These are phyloP conservation scores for Enteromius anoplus DNA, from an alignment of 2,797 vertebrate species.

Conservation along the genomic window DNA sequence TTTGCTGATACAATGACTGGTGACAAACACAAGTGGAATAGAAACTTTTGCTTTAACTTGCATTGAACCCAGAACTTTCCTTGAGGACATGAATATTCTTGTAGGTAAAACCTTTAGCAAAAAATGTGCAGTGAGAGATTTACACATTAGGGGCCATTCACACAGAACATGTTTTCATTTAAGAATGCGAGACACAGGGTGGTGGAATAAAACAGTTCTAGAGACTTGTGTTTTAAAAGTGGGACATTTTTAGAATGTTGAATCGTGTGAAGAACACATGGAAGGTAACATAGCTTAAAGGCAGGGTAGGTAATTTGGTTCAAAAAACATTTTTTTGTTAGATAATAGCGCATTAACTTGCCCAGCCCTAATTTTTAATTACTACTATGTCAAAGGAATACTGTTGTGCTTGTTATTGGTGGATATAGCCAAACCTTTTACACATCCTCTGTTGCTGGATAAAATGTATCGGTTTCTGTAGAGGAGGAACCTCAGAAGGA, in stretches of 20 bases:
- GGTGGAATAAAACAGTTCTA: neutral
- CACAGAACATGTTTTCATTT: neutral
- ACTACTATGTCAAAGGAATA: too few relatives aligned
- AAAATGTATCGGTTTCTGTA: neutral
- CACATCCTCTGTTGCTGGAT: neutral
- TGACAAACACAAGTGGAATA: neutral
- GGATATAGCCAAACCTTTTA: neutral
- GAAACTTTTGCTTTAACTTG: neutral
- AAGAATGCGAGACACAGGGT: neutral
- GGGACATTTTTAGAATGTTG: neutral
- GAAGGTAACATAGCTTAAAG: too few relatives aligned
- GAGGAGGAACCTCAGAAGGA: neutral
- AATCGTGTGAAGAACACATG: too few relatives aligned
- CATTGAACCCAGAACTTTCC: neutral
- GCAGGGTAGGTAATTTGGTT: too few relatives aligned
- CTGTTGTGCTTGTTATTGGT: too few relatives aligned
- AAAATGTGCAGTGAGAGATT: neutral
- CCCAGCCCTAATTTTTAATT: too few relatives aligned
- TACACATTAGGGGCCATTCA: neutral
- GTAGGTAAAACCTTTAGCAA: neutral
- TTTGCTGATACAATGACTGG: neutral
- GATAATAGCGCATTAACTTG: too few relatives aligned
- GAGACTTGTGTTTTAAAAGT: neutral
- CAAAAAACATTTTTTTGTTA: too few relatives aligned
- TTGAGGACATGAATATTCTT: neutral